Conservation (phyloP, 1,140 invertebrate species). For the Coenobita brevimanus region DNA sequence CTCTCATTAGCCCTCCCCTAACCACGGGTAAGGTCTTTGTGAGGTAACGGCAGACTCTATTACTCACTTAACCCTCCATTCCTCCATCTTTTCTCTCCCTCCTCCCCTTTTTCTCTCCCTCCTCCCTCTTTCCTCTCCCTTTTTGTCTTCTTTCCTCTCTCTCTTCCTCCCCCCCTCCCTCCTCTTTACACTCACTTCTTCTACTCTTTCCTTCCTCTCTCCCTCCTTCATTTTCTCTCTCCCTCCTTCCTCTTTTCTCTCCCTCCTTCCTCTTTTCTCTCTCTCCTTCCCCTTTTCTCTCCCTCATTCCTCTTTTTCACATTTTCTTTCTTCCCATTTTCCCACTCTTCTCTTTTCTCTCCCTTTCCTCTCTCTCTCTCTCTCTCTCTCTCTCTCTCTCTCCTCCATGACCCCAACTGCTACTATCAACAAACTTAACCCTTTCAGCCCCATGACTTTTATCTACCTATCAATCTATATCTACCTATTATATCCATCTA, state of each 20-base stretch:
- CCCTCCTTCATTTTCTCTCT: not conserved
- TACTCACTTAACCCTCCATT: no score
- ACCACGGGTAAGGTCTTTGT: no score
- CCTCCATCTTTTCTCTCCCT: not conserved
- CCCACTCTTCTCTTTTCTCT: not conserved
- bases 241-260: not conserved
- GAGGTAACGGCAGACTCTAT: no score
- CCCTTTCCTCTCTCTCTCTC: not conserved
- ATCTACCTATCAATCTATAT: no score
- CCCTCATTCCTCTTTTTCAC: constrained; percentile 8
- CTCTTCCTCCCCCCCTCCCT: not conserved
- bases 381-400: not conserved
- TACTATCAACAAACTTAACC: no score
- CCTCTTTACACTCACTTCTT: not conserved
- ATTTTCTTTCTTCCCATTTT: not conserved
- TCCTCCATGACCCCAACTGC: not conserved
- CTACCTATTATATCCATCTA: no score
- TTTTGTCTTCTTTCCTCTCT: not conserved
- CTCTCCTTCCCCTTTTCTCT: not conserved
- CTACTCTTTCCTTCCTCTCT: not conserved
- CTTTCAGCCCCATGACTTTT: no score
- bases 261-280: not conserved
- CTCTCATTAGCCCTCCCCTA: no score
- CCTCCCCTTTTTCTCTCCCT: not conserved
- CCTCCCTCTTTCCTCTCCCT: not conserved